phyloP scores from a whole-genome alignment of 2,113 vertebrate genomes.

The Ovis aries region DNA sequence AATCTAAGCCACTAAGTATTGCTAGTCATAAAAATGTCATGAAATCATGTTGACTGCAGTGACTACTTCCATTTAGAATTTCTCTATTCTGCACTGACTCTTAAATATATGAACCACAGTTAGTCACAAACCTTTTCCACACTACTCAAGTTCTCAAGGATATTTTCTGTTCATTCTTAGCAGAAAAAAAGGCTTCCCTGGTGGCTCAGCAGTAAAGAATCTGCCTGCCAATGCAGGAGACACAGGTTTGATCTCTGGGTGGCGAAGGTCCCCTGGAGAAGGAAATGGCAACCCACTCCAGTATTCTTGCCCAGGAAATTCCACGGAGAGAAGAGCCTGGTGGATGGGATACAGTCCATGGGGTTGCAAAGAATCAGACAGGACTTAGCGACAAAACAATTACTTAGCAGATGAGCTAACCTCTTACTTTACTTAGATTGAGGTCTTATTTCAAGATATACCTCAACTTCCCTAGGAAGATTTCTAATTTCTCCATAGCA shows the following conservation, averaged over 20 bases:
- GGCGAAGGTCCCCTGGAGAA: background rate
- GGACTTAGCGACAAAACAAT: background rate
- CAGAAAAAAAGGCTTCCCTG: background rate
- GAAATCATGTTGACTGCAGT: background rate
- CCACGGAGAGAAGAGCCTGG: background rate
- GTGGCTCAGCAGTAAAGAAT: background rate
- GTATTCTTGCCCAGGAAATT: background rate
- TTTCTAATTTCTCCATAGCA: background rate
- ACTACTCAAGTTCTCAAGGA: background rate
- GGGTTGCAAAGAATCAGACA: background rate
- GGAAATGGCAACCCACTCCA: background rate
- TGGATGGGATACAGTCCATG: background rate
- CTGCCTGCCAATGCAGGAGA: background rate
- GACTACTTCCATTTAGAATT: background rate
- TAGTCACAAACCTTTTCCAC: background rate
- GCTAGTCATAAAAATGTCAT: conserved; percentile 14
- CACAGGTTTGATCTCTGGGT: background rate
- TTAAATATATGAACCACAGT: background rate
- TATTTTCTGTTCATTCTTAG: background rate
- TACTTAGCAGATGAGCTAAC: background rate
- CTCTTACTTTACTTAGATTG: background rate
- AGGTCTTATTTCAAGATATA: conserved; percentile 15
- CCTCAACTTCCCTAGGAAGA: background rate
- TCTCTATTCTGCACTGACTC: background rate
- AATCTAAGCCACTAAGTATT: conserved; percentile 24